phyloP scores from a whole-genome alignment of 2,888 invertebrate genomes.

The Zele albiditarsus region DNA sequence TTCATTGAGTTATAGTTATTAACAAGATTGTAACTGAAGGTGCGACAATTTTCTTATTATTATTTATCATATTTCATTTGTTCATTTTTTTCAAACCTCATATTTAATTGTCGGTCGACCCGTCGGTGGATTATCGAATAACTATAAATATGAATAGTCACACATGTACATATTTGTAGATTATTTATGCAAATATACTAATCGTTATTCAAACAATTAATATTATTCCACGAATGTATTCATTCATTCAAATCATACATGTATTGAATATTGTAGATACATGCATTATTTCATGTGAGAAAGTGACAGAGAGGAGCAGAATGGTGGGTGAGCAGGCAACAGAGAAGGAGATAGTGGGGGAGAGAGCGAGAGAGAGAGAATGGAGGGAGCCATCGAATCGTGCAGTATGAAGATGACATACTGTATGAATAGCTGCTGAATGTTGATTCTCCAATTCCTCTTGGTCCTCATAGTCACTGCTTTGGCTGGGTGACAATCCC shows the following conservation, averaged over 20 bases:
- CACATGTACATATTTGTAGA: slow-evolving; percentile 14
- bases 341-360: not conserved
- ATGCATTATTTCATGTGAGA: slow-evolving; percentile 1
- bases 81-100: not conserved
- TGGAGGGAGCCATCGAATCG: slow-evolving; percentile 14
- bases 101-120: slow-evolving; percentile 58
- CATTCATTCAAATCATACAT: slow-evolving; percentile 2
- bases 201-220: not conserved
- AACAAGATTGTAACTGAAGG: not conserved
- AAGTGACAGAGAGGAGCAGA: not conserved
- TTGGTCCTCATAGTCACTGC: slow-evolving; percentile 82
- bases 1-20: not conserved
- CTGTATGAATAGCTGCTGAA: slow-evolving; percentile 80
- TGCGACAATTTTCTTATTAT: not conserved
- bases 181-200: slow-evolving; percentile 16
- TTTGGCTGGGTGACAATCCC: slow-evolving; percentile 79
- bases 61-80: not conserved
- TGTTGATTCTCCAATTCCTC: slow-evolving; percentile 78
- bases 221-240: not conserved
- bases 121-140: slow-evolving; percentile 54
- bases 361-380: not conserved
- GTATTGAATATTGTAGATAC: slow-evolving; percentile 11
- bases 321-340: not conserved
- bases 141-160: slow-evolving; percentile 26
- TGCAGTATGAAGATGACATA: slow-evolving; percentile 70